phyloP scores from a whole-genome alignment of 2,797 vertebrate genomes.

The Acanthurus leucopareius region DNA sequence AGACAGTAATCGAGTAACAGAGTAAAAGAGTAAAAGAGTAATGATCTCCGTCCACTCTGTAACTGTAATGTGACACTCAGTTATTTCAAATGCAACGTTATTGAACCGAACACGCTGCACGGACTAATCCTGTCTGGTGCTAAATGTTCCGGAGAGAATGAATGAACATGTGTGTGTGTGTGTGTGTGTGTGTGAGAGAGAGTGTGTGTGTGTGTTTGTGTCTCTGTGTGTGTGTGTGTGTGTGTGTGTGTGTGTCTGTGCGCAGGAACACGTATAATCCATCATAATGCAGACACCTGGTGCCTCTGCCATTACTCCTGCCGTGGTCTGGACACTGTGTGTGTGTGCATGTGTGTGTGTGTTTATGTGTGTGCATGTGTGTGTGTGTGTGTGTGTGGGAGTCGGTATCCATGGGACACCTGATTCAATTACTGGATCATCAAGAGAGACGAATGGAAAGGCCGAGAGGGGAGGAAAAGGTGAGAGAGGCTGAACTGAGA shows the following conservation, averaged over 20 bases:
- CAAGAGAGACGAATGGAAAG: constrained; percentile 58
- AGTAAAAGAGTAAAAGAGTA: too few species aligned
- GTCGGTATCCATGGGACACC: constrained; percentile 65
- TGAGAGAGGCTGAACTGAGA: background rate
- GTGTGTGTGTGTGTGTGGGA: constrained; percentile 51
- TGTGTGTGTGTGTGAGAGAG: constrained; percentile 14
- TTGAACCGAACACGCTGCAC: background rate
- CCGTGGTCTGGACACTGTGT: constrained; percentile 36
- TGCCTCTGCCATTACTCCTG: constrained; percentile 48
- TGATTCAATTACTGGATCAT: constrained; percentile 74
- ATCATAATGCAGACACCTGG: constrained; percentile 69
- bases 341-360: constrained; percentile 27
- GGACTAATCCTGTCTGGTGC: constrained; percentile 24
- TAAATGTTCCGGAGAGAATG: constrained; percentile 36
- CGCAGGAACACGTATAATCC: constrained; percentile 57
- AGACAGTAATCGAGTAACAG: too few species aligned
- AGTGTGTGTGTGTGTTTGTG: too few species aligned
- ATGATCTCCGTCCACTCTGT: too few species aligned
- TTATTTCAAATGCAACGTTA: background rate
- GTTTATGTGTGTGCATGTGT: constrained; percentile 43
- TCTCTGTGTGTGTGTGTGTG: constrained; percentile 12
- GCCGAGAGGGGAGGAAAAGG: constrained; percentile 11
- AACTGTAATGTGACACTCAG: background rate
- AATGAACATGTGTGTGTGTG: constrained; percentile 9
- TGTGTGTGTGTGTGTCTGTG: constrained; percentile 3